phyloP scores from a whole-genome alignment of 2,888 invertebrate species.

The Hydrotaea diabolus region DNA sequence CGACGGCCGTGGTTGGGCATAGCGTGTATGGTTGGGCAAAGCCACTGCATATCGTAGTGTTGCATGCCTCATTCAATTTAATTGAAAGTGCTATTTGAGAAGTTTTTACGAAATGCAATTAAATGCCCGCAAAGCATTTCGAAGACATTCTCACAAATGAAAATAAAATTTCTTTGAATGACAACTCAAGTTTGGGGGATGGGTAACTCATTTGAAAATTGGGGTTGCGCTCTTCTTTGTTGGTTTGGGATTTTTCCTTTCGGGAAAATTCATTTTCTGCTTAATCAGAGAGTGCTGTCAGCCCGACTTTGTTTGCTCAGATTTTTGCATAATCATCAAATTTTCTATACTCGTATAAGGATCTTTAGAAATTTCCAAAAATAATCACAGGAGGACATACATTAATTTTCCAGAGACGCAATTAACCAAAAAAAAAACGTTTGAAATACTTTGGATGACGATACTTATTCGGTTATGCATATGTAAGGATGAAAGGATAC shows the following conservation, averaged over 20 bases:
- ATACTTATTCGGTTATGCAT: constrained; percentile 42
- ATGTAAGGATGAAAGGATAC: constrained; percentile 27
- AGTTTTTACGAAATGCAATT: constrained; percentile 77
- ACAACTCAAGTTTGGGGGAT: constrained; percentile 1
- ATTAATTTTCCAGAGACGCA: constrained; percentile 56
- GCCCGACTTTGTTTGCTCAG: neutral
- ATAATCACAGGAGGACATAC: constrained; percentile 18
- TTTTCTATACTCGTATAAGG: constrained; percentile 27
- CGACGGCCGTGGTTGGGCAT: constrained; percentile 53
- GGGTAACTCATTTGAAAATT: constrained; percentile 2
- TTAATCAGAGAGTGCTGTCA: constrained; percentile 20
- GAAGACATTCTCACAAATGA: constrained; percentile 38
- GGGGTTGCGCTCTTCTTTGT: constrained; percentile 17
- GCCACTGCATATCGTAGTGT: constrained; percentile 8
- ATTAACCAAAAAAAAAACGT: constrained; percentile 36
- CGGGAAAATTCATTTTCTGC: constrained; percentile 31
- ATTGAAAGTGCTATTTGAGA: constrained; percentile 80
- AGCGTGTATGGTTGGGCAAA: too few relatives aligned
- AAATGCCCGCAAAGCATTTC: constrained; percentile 75
- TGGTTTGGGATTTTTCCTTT: neutral
- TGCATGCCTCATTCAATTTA: constrained; percentile 70
- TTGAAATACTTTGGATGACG: constrained; percentile 24
- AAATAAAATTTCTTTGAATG: constrained; percentile 56
- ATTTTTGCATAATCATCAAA: constrained; percentile 60
- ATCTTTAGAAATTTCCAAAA: constrained; percentile 5